Base-by-base conservation (phyloP, 2,888 invertebrate genomes). In the Drosophila flavopinicola region DNA sequence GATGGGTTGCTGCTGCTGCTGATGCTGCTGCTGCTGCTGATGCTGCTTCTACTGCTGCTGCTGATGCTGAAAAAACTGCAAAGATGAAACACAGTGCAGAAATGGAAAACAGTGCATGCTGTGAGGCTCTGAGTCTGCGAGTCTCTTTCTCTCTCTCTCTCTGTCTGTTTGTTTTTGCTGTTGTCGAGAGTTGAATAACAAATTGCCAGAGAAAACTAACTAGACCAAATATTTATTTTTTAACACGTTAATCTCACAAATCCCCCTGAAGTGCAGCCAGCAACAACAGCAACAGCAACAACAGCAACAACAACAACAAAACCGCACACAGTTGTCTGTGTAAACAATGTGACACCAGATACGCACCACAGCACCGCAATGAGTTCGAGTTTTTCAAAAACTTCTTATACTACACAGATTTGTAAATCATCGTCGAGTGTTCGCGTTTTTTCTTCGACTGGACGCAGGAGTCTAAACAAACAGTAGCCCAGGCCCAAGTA, bases 171-270 rank as follows among this genome's bases (percentile, higher is more conserved):
- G 86, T 80, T 80, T 79, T 83, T 70, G 54, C 73, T 70, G 65
- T 56, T 74, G 74, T 74, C 63, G 71, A 63, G 71, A 58, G 78
- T 61, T 78, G 82, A 73, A 75, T 78, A 73, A 79, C 76, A 75
- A 80, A 80, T 80, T 75, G 82, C 76, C 63, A 59, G 75, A 82
- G 73, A 75, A 79, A 85, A 86, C 85, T 82, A 82, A 85, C 82
- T 70, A 87, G 75, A 87, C 75, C 85, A 87, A 87, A 83, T 82
- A 87, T 83, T 87, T 86, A 82, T 85, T 87, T 87, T 86, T 83
- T 78, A 87, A 87, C 87, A 83, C 83, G 85, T 83, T 87, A 83
- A 83, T 83, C 87, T 73, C 73, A 84, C 82, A 83, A 85, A 83
- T 87, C 75, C 75, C 63, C 61, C 61, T 71, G 67, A 86, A 80